Percentiles rank a stretch among this genome's conserved stretches.
Evolutionary conservation across 2,888 invertebrate species (phyloP).

Genomic region (Physocephala rufipes): DNA sequence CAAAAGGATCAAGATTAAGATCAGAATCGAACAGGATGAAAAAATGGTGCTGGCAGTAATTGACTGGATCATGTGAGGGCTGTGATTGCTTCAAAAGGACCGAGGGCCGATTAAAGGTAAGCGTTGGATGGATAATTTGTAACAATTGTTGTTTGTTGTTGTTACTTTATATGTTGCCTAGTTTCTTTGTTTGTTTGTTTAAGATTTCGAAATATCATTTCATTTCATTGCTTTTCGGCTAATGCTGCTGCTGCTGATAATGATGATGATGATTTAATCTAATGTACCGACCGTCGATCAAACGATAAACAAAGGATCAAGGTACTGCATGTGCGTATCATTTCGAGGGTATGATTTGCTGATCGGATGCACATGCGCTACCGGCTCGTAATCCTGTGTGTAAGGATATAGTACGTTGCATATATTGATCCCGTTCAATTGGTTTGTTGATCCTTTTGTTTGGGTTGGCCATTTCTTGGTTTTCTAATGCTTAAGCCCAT

Average conservation of each 20-base stretch:
- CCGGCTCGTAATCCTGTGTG: not conserved
- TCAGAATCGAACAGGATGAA: conserved; percentile 1
- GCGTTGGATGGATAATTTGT: not conserved
- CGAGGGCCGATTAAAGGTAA: too few relatives aligned
- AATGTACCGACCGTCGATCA: conserved; percentile 18
- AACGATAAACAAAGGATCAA: too few relatives aligned
- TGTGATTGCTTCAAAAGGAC: not conserved
- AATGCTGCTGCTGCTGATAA: too few relatives aligned
- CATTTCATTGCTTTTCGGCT: conserved; percentile 39
- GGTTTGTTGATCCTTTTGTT: conserved; percentile 40
- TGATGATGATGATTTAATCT: conserved; percentile 40
- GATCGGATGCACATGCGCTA: conserved; percentile 12
- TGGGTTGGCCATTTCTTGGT: conserved; percentile 44
- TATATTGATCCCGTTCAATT: conserved; percentile 32
- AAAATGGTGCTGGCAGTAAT: not conserved
- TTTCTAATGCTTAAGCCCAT: conserved; percentile 30
- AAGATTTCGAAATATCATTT: not conserved
- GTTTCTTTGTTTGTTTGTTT: conserved; percentile 2
- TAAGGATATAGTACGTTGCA: conserved; percentile 2
- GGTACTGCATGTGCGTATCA: not conserved
- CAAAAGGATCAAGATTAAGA: conserved; percentile 2
- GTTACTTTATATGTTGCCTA: too few relatives aligned
- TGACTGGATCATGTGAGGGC: conserved; percentile 2
- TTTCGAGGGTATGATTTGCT: not conserved
- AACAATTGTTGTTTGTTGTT: conserved; percentile 15